phyloP scores from a whole-genome alignment of 2,113 vertebrate genomes.

The Phrynosoma blainvillii region DNA sequence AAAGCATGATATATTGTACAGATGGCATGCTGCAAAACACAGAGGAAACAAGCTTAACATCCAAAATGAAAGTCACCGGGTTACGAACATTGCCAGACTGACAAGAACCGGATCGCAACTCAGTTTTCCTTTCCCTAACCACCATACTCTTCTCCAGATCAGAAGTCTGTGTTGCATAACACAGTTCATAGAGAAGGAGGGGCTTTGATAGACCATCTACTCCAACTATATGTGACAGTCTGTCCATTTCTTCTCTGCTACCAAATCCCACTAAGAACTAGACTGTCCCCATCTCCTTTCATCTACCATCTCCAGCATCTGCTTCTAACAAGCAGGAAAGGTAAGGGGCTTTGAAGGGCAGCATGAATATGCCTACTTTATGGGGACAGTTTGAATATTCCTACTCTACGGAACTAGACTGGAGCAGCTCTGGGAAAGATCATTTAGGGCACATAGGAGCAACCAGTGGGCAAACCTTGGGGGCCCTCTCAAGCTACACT shows the following conservation, averaged over 20 bases:
- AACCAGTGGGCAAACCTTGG: too few relatives aligned
- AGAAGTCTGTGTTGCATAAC: not conserved
- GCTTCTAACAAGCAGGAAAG: not conserved
- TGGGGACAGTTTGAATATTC: not conserved
- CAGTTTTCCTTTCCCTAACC: not conserved
- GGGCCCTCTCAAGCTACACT: too few relatives aligned
- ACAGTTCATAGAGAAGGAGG: not conserved
- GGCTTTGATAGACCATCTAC: not conserved
- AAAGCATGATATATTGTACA: not conserved
- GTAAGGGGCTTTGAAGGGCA: not conserved
- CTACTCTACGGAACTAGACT: not conserved
- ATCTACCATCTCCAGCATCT: not conserved
- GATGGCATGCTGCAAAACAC: too few relatives aligned
- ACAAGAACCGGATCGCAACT: not conserved
- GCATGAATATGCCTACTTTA: not conserved
- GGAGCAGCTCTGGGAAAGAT: not conserved
- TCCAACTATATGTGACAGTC: not conserved
- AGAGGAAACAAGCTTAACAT: not conserved
- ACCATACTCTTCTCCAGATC: not conserved
- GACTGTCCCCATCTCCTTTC: not conserved
- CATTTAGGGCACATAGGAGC: not conserved
- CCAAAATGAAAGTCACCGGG: not conserved
- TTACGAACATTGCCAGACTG: not conserved
- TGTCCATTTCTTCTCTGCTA: not conserved
- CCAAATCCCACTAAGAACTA: not conserved